Evolutionary conservation across 1,140 invertebrate genomes (phyloP), one percentile per base, ranked within the genome.

Genomic region (Euwallacea similis): DNA sequence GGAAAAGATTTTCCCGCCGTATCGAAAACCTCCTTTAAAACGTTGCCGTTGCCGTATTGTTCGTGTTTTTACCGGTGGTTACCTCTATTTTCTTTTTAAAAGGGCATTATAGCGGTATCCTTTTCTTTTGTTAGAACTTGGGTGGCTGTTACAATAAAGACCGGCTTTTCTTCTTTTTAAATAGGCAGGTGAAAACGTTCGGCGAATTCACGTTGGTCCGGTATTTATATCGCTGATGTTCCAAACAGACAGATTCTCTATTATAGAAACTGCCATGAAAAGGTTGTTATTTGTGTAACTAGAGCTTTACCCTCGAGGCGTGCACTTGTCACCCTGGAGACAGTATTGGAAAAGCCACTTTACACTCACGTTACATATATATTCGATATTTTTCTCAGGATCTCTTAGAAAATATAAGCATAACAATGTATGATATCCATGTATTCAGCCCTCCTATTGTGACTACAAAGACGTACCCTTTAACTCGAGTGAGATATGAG

Each of bases 61-160:
- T 69, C 16, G 47, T 44, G 50, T 69, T 68, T 69, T 69, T 47
- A 54, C 67, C 42, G 67, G 46, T 61, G 67, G 67, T 69, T 69
- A 69, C 67, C 62, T 54, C 67, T 69, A 69, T 69, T 69, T 69
- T 69, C 67, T 69, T 69, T 69, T 69, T 58, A 62, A 69, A 62
- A 62, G 60, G 67, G 67, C 21, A 62, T 69, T 69, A 69, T 43
- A 69, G 59, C 47, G 67, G 67, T 69, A 69, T 69, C 50, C 50
- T 44, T 62, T 69, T 69, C 58, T 68, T 68, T 68, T 68, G 55
- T 68, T 59, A 59, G 60, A 47, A 10, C 55, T 53, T 43, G 13
- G 54, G 50, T 66, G 46, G 64, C 64, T 10, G 53, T 59, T 15
- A 60, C 55, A 68, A 60, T 68, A 68, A 59, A 59, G 66, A 50